phyloP scores from a whole-genome alignment of 2,888 invertebrate genomes.

The Plebejus anna region DNA sequence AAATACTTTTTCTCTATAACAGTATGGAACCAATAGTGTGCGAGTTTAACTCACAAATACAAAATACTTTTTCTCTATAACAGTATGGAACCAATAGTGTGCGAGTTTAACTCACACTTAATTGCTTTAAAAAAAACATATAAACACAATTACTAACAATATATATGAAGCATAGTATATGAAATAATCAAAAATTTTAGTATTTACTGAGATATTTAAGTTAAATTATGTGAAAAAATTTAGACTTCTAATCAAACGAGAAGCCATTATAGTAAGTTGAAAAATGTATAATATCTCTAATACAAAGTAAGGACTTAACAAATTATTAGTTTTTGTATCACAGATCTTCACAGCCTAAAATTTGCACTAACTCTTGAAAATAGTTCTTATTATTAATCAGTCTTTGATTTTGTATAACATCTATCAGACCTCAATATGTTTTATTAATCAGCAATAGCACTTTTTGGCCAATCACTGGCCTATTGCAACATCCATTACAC shows the following conservation, averaged over 20 bases:
- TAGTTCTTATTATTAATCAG: conserved; percentile 16
- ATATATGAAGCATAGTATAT: background rate
- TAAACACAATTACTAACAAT: no score
- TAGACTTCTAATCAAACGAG: conserved; percentile 3
- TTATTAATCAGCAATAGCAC: conserved; percentile 1
- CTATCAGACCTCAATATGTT: background rate
- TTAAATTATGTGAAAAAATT: background rate
- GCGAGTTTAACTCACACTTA: no score
- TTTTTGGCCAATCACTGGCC: conserved; percentile 26
- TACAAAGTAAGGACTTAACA: background rate
- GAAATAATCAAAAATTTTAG: background rate
- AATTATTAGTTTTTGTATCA: conserved; percentile 29
- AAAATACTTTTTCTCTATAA: no score
- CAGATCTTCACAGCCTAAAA: conserved; percentile 34
- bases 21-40: no score
- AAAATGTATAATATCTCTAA: background rate
- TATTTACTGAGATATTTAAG: background rate
- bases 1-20: no score
- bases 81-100: no score
- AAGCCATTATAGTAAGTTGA: background rate
- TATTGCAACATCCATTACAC: conserved; percentile 34
- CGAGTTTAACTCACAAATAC: no score
- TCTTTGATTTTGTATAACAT: conserved; percentile 30
- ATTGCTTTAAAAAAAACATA: no score
- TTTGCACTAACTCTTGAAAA: conserved; percentile 7